phyloP scores from a whole-genome alignment of 2,113 vertebrate species.

The Leptosomus discolor region DNA sequence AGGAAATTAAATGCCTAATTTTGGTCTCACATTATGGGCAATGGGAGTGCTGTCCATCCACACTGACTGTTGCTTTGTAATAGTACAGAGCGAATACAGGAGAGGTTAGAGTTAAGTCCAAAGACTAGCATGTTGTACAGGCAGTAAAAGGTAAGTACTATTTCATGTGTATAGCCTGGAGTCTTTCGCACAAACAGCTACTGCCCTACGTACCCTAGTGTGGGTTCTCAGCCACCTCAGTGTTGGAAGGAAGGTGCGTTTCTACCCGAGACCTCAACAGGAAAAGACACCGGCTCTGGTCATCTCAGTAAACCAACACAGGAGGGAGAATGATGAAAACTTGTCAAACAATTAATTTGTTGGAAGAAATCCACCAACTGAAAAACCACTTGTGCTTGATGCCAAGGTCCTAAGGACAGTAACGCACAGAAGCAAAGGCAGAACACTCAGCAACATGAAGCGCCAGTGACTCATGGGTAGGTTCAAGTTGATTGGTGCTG shows the following conservation, averaged over 20 bases:
- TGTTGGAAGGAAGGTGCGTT: fast-evolving
- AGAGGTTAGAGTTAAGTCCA: background rate
- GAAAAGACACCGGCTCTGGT: background rate
- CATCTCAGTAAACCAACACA: background rate
- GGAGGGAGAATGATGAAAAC: background rate
- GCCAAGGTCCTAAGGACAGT: background rate
- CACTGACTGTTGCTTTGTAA: background rate
- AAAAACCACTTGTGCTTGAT: background rate
- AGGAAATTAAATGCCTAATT: background rate
- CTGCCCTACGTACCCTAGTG: background rate
- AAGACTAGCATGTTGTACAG: background rate
- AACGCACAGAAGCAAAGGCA: background rate
- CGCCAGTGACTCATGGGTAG: background rate
- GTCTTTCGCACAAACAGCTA: background rate
- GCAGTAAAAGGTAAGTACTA: background rate
- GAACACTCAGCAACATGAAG: background rate
- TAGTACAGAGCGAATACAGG: background rate
- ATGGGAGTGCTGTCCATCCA: background rate
- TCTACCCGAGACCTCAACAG: background rate
- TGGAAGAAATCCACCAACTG: background rate
- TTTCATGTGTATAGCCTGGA: background rate
- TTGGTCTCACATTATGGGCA: background rate
- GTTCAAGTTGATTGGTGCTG: background rate
- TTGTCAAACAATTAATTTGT: background rate
- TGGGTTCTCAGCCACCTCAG: background rate